Evolutionary conservation across 2,888 invertebrate species (phyloP).

Genomic region (Ennomos quercinarius): DNA sequence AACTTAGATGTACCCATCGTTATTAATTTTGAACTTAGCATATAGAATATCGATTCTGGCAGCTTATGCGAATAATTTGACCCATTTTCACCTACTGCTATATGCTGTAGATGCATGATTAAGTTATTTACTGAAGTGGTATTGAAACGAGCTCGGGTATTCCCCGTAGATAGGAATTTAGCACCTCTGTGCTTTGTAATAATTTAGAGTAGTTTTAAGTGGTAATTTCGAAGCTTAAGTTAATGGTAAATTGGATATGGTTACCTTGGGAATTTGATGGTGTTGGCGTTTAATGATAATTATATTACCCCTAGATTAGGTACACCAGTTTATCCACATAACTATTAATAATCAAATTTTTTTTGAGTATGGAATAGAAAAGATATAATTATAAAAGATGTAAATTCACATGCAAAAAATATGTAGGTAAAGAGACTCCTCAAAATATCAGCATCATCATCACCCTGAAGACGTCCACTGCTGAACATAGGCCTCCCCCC

Average conservation of each 20-base stretch:
- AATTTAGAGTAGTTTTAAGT: not conserved
- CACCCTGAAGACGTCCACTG: too few species aligned
- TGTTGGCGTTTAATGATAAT: too few species aligned
- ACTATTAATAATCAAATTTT: too few species aligned
- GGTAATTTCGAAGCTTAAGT: constrained; percentile 9
- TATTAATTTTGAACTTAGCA: constrained; percentile 20
- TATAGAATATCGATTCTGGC: constrained; percentile 39
- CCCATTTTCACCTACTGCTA: constrained; percentile 34
- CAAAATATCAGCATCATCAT: too few species aligned
- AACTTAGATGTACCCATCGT: not conserved
- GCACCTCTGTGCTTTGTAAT: constrained; percentile 8
- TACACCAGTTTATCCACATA: too few species aligned
- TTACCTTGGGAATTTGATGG: not conserved
- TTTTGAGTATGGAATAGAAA: not conserved
- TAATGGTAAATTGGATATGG: constrained; percentile 16
- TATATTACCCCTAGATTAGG: too few species aligned
- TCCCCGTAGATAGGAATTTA: constrained; percentile 14
- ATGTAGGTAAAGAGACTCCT: too few species aligned
- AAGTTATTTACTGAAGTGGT: constrained; percentile 29
- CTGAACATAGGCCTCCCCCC: too few species aligned
- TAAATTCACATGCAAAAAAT: too few species aligned
- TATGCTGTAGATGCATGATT: constrained; percentile 29
- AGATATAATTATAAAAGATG: too few species aligned
- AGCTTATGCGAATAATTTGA: constrained; percentile 28
- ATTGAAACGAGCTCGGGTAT: constrained; percentile 15